Conservation (phyloP, 1,140 invertebrate genomes). For the Drosophila paulistorum region DNA sequence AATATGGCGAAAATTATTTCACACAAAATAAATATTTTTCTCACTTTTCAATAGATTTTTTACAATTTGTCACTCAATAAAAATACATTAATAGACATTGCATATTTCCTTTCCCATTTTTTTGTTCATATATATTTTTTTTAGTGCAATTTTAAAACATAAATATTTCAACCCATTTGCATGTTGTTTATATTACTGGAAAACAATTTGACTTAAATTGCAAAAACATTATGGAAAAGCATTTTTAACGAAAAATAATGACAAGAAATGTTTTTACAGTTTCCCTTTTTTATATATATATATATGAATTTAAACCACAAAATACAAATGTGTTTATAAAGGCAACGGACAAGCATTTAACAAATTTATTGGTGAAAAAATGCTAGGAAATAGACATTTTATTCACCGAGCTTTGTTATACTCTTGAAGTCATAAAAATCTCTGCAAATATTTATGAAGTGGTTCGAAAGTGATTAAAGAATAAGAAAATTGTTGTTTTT, state of each 20-base stretch:
- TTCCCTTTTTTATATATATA: constrained; percentile 18
- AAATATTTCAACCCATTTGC: constrained; percentile 50
- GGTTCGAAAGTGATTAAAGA: no score
- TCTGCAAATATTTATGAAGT: no score
- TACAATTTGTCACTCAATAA: constrained; percentile 33
- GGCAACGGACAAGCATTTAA: background rate
- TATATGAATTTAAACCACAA: constrained; percentile 3
- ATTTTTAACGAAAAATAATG: background rate
- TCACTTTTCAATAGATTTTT: constrained; percentile 28
- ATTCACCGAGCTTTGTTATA: background rate
- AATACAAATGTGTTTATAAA: background rate
- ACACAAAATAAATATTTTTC: constrained; percentile 12
- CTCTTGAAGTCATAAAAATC: background rate
- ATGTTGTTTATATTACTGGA: constrained; percentile 39
- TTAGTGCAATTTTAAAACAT: constrained; percentile 19
- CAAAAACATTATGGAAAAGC: constrained; percentile 8
- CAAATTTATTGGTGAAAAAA: constrained; percentile 2
- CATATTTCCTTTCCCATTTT: constrained; percentile 1
- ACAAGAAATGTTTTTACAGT: constrained; percentile 46
- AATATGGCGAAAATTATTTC: background rate
- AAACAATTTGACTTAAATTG: constrained; percentile 13
- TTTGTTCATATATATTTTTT: constrained; percentile 19
- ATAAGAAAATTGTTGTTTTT: background rate
- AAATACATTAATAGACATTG: constrained; percentile 48
- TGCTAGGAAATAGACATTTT: background rate